These are phyloP conservation scores for Gorsachius goisagi DNA, from an alignment of 2,113 vertebrate genomes.

Conservation along the genomic window DNA sequence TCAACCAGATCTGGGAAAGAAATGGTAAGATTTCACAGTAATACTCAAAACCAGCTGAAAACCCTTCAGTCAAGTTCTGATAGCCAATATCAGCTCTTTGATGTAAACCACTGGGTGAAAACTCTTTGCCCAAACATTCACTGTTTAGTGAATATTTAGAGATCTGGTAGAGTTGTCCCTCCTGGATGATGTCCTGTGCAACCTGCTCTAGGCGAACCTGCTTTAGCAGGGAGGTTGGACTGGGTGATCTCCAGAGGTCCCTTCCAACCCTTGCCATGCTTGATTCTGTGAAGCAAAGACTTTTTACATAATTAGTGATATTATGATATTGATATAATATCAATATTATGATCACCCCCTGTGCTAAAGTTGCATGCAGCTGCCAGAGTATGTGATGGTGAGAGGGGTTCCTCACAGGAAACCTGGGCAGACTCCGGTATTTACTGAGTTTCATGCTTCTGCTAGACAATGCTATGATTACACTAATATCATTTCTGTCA, in stretches of 20 bases:
- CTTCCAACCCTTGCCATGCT: too few relatives aligned
- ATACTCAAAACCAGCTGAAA: neutral
- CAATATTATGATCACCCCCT: neutral
- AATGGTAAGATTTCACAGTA: neutral
- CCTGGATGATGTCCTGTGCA: too few relatives aligned
- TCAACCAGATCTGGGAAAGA: neutral
- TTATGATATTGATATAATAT: too few relatives aligned
- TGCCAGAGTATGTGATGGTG: neutral
- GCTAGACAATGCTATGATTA: neutral
- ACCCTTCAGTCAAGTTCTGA: neutral
- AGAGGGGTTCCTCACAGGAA: neutral
- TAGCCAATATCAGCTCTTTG: neutral
- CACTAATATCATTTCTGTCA: slow-evolving; percentile 1
- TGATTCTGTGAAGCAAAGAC: neutral
- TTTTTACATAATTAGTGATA: neutral
- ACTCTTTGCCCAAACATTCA: neutral
- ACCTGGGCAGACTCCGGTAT: neutral
- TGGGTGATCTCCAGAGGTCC: too few relatives aligned
- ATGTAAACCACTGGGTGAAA: neutral
- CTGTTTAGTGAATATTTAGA: neutral
- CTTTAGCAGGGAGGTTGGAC: too few relatives aligned
- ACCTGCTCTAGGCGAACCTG: too few relatives aligned
- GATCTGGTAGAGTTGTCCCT: neutral
- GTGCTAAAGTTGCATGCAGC: neutral
- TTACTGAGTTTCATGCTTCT: neutral